These are phyloP conservation scores for Hyperopisus bebe DNA, from an alignment of 2,113 vertebrate genomes.

Conservation along the genomic window DNA sequence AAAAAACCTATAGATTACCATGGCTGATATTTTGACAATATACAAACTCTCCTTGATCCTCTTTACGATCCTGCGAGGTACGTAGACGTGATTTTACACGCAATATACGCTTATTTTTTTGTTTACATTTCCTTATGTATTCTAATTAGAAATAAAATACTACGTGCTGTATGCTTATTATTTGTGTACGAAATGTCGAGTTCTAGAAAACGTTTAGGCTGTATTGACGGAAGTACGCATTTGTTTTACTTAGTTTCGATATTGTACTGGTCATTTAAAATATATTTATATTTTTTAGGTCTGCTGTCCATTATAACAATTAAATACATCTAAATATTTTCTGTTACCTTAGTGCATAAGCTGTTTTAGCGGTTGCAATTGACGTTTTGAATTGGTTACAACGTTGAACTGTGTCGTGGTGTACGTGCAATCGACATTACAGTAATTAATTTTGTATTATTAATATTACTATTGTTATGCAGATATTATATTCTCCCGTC, in stretches of 20 bases:
- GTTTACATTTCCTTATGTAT: not conserved
- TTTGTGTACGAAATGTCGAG: not conserved
- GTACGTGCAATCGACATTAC: not conserved
- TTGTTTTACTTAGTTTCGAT: not conserved
- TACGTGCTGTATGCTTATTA: not conserved
- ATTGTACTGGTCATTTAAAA: not conserved
- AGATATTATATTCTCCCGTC: not conserved
- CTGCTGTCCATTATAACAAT: not conserved
- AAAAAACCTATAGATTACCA: not conserved
- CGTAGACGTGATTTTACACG: not conserved
- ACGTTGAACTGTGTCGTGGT: not conserved
- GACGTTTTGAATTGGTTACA: not conserved
- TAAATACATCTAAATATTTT: not conserved
- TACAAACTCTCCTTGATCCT: constrained; percentile 16
- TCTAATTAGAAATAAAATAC: not conserved
- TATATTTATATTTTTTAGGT: not conserved
- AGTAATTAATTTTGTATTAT: not conserved
- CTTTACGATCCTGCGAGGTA: not conserved
- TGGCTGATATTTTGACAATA: constrained; percentile 11
- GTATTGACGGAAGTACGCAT: not conserved
- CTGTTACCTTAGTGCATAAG: not conserved
- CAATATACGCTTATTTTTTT: not conserved
- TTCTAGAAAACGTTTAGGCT: not conserved
- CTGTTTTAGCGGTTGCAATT: not conserved
- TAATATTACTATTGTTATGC: not conserved